Conservation (phyloP, 2,797 vertebrate species). For the Diplodus puntazzo region DNA sequence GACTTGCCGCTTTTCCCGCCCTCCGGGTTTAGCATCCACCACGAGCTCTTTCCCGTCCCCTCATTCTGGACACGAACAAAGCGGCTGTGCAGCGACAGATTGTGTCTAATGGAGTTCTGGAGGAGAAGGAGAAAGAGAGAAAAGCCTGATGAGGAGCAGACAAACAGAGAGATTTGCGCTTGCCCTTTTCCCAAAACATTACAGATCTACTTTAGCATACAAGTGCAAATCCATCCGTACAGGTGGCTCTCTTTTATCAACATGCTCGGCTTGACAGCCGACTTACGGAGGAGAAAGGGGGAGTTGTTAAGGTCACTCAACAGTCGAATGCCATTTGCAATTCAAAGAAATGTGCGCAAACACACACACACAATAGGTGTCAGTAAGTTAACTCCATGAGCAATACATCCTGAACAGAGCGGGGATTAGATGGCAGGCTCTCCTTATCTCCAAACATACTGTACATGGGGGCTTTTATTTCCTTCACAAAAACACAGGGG, state of each 20-base stretch:
- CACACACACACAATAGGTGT: constrained; percentile 42
- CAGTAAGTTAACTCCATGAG: constrained; percentile 50
- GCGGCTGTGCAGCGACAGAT: constrained; percentile 97
- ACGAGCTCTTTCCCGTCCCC: constrained; percentile 98
- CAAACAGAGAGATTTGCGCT: constrained; percentile 65
- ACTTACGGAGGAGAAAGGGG: constrained; percentile 40
- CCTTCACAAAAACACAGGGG: constrained; percentile 63
- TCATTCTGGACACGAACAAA: constrained; percentile 98
- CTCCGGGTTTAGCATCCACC: constrained; percentile 99
- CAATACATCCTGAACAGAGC: constrained; percentile 50
- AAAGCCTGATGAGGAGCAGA: constrained; percentile 33
- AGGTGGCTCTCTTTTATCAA: constrained; percentile 63
- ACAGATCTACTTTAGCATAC: constrained; percentile 55
- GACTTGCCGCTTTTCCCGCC: constrained; percentile 98
- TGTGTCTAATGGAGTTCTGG: constrained; percentile 99
- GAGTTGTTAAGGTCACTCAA: constrained; percentile 66
- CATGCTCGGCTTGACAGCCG: constrained; percentile 40
- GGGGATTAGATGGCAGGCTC: constrained; percentile 39
- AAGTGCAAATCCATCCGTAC: constrained; percentile 79
- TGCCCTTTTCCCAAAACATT: constrained; percentile 75
- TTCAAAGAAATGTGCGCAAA: constrained; percentile 42
- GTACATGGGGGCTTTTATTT: constrained; percentile 59
- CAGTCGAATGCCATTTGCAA: constrained; percentile 45
- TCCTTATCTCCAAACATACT: constrained; percentile 58
- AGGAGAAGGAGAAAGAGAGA: constrained; percentile 55